Base-by-base conservation (phyloP, 2,888 invertebrate species). In the Diarsia brunnea region DNA sequence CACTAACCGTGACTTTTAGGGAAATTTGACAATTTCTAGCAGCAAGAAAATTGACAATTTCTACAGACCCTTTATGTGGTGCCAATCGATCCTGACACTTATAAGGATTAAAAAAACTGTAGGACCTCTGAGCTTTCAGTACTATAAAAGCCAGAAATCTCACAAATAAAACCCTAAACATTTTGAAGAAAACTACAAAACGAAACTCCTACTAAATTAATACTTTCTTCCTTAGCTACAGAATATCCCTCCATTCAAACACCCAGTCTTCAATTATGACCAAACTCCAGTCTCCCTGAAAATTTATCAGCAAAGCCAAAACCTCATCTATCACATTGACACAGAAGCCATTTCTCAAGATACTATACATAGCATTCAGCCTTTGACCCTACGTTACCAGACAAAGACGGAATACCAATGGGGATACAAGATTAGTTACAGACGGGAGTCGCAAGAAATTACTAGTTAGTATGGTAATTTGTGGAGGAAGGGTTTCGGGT, bases 351-450 rank as follows among this genome's bases (percentile, higher is more conserved):
- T 83, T 85, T 71, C 73, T 79, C 84, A 84, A 63, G 70, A 81
- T 79, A 70, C 67, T 77, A 69, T 51, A 68, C 75, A 53, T 14
- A 66, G 55, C 65, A 55, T 64, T 64, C 64, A 38, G 63, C 38
- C 74, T 74, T 73, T 79, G 67, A 82, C 75, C 83, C 66, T 49
- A 70, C 69, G 71, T 68, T 77, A 76, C 24, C 64, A 58, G 72
- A 79, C 81, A 66, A 74, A 74, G 84, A 74, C 75, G 53, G 85
- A 87, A 85, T 85, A 84, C 79, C 77, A 87, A 87, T 85, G 31
- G 73, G 71, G 58, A 31, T 65, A 76, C 73, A 61, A 82, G 77
- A 84, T 84, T 76, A 82, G 68, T 58, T 67, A 66, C 27, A 24
- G 47, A 4, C 69, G 65, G 68, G 75, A 77, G 70, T 66, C 60